phyloP scores from a whole-genome alignment of 2,113 vertebrate species.

The Nyctibius bracteatus region DNA sequence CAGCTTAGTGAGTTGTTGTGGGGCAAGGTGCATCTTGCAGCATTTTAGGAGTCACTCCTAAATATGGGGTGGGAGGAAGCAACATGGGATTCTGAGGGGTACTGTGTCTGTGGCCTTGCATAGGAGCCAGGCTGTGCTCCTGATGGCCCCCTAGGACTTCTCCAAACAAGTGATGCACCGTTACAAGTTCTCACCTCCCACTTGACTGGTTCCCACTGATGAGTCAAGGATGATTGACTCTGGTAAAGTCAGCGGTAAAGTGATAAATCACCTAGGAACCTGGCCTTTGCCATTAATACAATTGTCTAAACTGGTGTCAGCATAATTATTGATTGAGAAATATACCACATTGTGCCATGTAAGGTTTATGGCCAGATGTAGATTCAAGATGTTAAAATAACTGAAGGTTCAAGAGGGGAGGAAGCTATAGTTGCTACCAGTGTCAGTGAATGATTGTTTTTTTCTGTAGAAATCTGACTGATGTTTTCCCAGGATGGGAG shows the following conservation, averaged over 20 bases:
- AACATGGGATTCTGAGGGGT: neutral
- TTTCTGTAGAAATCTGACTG: neutral
- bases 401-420: neutral
- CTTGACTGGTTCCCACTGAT: neutral
- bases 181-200: neutral
- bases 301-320: neutral
- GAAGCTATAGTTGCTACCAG: neutral
- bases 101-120: neutral
- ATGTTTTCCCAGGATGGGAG: neutral
- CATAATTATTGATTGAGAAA: neutral
- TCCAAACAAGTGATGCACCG: rapidly evolving
- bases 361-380: neutral
- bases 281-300: neutral
- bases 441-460: neutral
- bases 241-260: neutral
- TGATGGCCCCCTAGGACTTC: neutral
- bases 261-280: neutral
- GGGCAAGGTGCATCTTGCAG: neutral
- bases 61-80: neutral
- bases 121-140: neutral
- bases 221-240: neutral
- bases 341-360: neutral
- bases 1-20: neutral
- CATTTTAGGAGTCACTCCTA: neutral
- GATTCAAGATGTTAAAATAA: neutral